phyloP scores from a whole-genome alignment of 2,113 vertebrate genomes.

The Cyphomyrus plagiostoma region DNA sequence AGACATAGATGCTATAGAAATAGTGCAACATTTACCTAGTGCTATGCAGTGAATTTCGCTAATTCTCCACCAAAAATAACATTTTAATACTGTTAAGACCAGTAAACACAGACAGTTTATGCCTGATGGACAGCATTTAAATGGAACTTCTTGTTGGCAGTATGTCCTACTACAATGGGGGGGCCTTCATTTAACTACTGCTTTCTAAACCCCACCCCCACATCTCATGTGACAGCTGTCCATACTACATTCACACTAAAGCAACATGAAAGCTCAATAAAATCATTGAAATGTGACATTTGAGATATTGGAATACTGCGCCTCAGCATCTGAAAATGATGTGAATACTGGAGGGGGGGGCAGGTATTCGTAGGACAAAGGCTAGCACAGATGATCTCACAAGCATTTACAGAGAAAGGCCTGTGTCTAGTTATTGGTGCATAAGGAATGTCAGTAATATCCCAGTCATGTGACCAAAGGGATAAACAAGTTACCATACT shows the following conservation, averaged over 20 bases:
- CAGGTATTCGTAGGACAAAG: not conserved
- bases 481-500: not conserved
- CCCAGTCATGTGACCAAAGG: not conserved
- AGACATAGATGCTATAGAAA: not conserved
- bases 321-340: not conserved
- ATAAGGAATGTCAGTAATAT: slow-evolving; percentile 1
- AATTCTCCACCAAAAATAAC: not conserved
- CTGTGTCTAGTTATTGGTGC: slow-evolving; percentile 10
- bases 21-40: not conserved
- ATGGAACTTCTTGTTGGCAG: not conserved
- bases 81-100: not conserved
- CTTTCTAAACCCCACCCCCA: not conserved
- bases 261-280: not conserved
- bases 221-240: not conserved
- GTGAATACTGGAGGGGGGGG: not conserved
- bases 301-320: not conserved
- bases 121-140: not conserved
- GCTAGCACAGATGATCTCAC: slow-evolving; percentile 4
- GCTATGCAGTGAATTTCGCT: not conserved
- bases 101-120: not conserved
- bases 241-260: not conserved
- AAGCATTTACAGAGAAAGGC: not conserved
- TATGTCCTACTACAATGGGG: not conserved
- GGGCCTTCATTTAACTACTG: not conserved
- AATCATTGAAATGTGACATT: not conserved